Evolutionary conservation across 2,113 vertebrate genomes (phyloP).

Genomic region (Microcebus tavaratra): DNA sequence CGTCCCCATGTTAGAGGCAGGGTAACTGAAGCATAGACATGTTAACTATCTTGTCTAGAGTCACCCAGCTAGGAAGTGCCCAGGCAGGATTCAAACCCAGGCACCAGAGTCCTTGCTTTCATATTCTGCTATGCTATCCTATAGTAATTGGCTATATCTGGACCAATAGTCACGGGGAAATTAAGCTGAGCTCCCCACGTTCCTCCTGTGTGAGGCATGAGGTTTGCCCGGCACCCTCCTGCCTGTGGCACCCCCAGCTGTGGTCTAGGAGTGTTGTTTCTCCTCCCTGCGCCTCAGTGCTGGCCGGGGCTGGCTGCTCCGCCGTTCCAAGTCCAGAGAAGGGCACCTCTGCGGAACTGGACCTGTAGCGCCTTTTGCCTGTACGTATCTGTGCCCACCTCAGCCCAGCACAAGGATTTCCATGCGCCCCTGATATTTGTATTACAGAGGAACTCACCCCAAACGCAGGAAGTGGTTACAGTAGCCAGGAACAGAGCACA

Average conservation of each 20-base stretch:
- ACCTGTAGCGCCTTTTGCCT: too few species aligned
- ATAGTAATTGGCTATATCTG: too few species aligned
- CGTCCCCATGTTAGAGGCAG: neutral
- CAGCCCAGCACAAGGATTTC: neutral
- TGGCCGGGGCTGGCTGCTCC: neutral
- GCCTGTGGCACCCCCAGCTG: neutral
- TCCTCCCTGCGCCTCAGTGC: neutral
- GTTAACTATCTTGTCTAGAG: neutral
- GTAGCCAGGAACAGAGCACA: neutral
- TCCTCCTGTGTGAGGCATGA: neutral
- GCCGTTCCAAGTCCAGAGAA: neutral
- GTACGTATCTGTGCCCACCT: too few species aligned
- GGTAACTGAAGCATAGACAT: neutral
- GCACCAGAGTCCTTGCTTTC: neutral
- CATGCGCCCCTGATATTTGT: neutral
- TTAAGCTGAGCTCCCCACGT: neutral
- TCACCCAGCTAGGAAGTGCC: neutral
- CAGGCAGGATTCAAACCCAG: neutral
- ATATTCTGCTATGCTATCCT: neutral
- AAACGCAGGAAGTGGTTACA: neutral
- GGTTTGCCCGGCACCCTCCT: neutral
- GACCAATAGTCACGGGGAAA: neutral
- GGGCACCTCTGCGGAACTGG: rapidly evolving
- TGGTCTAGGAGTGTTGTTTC: too few species aligned
- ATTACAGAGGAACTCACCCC: slow-evolving; percentile 51